Base-by-base conservation (phyloP, 2,113 vertebrate species). In the Pedetes capensis region DNA sequence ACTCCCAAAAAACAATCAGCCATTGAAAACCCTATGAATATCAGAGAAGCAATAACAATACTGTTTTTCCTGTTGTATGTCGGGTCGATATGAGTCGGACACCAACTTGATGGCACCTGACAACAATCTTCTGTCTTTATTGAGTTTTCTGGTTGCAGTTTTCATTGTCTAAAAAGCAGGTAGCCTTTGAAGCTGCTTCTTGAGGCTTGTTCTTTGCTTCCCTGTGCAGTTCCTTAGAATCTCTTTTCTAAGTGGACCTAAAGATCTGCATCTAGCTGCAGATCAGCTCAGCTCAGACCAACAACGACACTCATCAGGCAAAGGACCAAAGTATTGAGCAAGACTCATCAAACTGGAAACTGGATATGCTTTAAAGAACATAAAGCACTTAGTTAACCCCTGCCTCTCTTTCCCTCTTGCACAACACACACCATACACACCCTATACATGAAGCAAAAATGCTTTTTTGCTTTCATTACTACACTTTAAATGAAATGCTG, bases 401-500 rank as follows among this genome's bases (percentile, higher is more conserved):
- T 88, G 12, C 14, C 22, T 94, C 51, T 87, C 42, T 39, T 81
- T 57, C 34, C 20, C 1, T 81, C 3, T 53, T 86, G 42, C 22
- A 72, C 27, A 66, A 69, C 29, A 80, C 44, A 63, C 18, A 59
- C 17, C 49, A 68, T 3, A 66, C 5, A 47, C 63, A 53, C 23
- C 88, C 83, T 64, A 86, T 92, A 93, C 76, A 91, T 83, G 78
- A 86, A 76, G 83, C 69, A 76, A 95, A 88, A 95, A 95, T 69
- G 55, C 18, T 39, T 87, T 97, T 98, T 98, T 97, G 76, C 97
- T 95, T 97, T 95, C 92, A 78, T 96, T 96, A 97, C 68, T 80
- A 79, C 72, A 72, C 88, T 95, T 96, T 98, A 97, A 98, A 98
- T 75, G 96, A 98, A 98, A 96, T 95, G 98, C 98, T 98, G 97